These are phyloP conservation scores for Gonatopus flavifemur DNA, from an alignment of 1,140 invertebrate species.

Conservation along the genomic window DNA sequence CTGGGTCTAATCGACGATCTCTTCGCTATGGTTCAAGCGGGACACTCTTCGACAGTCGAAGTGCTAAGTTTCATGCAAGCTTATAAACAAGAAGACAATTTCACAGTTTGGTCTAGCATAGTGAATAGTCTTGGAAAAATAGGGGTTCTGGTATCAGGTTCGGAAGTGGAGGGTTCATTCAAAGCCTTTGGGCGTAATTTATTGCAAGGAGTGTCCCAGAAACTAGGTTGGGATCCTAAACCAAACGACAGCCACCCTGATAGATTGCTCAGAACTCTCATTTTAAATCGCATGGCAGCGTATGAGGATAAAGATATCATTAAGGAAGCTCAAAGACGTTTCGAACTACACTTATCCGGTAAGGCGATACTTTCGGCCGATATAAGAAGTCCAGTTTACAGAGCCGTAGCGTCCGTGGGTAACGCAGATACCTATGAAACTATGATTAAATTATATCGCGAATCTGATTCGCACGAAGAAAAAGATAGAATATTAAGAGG, in stretches of 20 bases:
- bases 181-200: conserved; percentile 73
- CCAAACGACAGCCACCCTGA: conserved; percentile 79
- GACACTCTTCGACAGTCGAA: conserved; percentile 76
- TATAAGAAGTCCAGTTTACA: conserved; percentile 84
- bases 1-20: conserved; percentile 90
- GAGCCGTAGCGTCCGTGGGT: conserved; percentile 74
- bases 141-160: conserved; percentile 71
- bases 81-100: conserved; percentile 85
- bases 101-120: conserved; percentile 90
- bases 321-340: conserved; percentile 71
- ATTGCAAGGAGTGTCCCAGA: conserved; percentile 68
- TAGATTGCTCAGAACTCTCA: conserved; percentile 80
- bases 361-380: conserved; percentile 76
- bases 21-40: conserved; percentile 89
- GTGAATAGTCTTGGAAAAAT: conserved; percentile 77
- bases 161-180: conserved; percentile 72
- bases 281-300: conserved; percentile 78
- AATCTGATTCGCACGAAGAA: conserved; percentile 88
- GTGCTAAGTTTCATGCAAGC: conserved; percentile 68
- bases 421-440: conserved; percentile 72
- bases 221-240: conserved; percentile 78
- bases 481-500: conserved; percentile 84
- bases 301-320: conserved; percentile 78
- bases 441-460: conserved; percentile 81
- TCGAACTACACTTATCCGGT: conserved; percentile 61